Conservation (phyloP, 2,888 invertebrate genomes). For the Plagodis pulveraria region DNA sequence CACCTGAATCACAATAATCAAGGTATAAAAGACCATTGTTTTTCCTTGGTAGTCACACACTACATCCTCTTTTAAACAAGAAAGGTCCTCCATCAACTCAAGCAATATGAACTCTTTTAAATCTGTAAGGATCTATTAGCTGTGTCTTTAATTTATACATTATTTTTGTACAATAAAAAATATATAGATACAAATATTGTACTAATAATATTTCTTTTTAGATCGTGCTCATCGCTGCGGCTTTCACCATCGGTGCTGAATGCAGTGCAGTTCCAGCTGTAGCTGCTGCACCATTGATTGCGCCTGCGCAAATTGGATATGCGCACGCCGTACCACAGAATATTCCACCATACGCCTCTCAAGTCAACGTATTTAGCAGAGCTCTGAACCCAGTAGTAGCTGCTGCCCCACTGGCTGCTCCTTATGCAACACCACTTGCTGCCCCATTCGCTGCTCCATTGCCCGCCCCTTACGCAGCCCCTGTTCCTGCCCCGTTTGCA, state of each 20-base stretch:
- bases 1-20: constrained; percentile 75
- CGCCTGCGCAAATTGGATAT: constrained; percentile 85
- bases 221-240: constrained; percentile 77
- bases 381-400: constrained; percentile 70
- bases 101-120: constrained; percentile 80
- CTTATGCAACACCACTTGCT: constrained; percentile 51
- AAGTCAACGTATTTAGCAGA: constrained; percentile 83
- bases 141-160: background rate
- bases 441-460: constrained; percentile 40
- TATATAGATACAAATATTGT: background rate
- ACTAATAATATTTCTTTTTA: constrained; percentile 32
- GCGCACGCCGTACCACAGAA: constrained; percentile 86
- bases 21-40: constrained; percentile 72
- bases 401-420: constrained; percentile 54
- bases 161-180: background rate
- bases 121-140: constrained; percentile 66
- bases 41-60: constrained; percentile 69
- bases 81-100: constrained; percentile 72
- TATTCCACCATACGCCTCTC: constrained; percentile 86
- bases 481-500: constrained; percentile 33
- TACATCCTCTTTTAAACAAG: constrained; percentile 73
- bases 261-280: constrained; percentile 64
- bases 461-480: constrained; percentile 44
- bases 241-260: constrained; percentile 64
- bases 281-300: constrained; percentile 70